phyloP scores from a whole-genome alignment of 2,888 invertebrate genomes.

The Neocrepidodera transversa region DNA sequence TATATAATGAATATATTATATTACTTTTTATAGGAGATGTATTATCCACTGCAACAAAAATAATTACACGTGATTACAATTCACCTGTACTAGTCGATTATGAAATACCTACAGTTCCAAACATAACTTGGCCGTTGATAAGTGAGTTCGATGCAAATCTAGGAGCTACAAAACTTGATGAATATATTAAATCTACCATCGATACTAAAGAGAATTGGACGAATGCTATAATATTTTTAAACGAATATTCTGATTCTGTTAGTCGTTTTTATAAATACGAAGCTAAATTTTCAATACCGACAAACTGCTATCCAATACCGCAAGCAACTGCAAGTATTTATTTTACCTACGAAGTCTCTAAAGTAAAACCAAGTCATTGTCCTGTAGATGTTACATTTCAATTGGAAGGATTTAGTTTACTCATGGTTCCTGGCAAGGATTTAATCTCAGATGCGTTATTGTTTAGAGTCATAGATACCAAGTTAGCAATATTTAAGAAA shows the following conservation, averaged over 20 bases:
- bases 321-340: constrained; percentile 60
- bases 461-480: constrained; percentile 2
- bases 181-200: not conserved
- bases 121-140: not conserved
- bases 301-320: constrained; percentile 59
- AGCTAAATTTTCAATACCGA: constrained; percentile 49
- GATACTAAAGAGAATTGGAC: not conserved
- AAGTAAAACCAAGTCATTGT: constrained; percentile 48
- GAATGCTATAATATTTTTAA: not conserved
- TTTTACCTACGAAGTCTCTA: constrained; percentile 57
- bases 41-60: too few species aligned
- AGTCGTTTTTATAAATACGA: constrained; percentile 1
- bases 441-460: not conserved
- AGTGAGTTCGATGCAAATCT: not conserved
- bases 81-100: not conserved
- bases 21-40: too few species aligned
- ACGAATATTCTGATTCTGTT: not conserved
- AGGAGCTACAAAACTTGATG: not conserved
- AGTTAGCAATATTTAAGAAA: constrained; percentile 1
- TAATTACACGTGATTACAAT: too few species aligned
- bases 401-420: not conserved
- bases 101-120: constrained; percentile 1
- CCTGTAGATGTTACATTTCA: constrained; percentile 42
- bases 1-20: too few species aligned
- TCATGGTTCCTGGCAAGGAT: constrained; percentile 5